phyloP scores from a whole-genome alignment of 2,113 vertebrate species.

The Passer domesticus region DNA sequence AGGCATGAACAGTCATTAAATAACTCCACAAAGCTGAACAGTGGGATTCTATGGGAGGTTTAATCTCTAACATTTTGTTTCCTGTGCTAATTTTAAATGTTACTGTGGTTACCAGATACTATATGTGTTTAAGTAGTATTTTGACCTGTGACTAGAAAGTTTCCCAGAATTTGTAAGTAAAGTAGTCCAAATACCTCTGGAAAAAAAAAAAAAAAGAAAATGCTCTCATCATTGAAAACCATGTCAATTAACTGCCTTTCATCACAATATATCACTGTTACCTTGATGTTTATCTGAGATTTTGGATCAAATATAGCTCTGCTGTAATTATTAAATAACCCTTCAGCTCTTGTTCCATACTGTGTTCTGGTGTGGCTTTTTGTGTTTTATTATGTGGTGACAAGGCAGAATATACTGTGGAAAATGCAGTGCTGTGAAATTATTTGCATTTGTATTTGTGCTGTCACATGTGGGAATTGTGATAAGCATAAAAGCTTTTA shows the following conservation, averaged over 20 bases:
- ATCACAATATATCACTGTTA: neutral
- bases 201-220: neutral
- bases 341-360: neutral
- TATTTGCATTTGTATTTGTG: conserved; percentile 4
- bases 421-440: neutral
- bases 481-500: neutral
- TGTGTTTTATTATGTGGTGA: neutral
- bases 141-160: neutral
- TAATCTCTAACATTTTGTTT: neutral
- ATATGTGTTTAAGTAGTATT: neutral
- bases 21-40: neutral
- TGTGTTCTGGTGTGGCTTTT: neutral
- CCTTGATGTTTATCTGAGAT: neutral
- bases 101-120: neutral
- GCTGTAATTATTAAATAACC: neutral
- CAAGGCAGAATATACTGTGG: neutral
- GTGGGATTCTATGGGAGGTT: neutral
- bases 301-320: neutral
- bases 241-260: neutral
- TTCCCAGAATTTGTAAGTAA: neutral
- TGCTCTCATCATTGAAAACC: neutral
- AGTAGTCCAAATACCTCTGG: neutral
- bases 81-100: neutral
- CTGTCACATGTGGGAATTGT: neutral
- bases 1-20: neutral